These are phyloP conservation scores for Perca flavescens DNA, from an alignment of 2,113 vertebrate species.

Conservation along the genomic window DNA sequence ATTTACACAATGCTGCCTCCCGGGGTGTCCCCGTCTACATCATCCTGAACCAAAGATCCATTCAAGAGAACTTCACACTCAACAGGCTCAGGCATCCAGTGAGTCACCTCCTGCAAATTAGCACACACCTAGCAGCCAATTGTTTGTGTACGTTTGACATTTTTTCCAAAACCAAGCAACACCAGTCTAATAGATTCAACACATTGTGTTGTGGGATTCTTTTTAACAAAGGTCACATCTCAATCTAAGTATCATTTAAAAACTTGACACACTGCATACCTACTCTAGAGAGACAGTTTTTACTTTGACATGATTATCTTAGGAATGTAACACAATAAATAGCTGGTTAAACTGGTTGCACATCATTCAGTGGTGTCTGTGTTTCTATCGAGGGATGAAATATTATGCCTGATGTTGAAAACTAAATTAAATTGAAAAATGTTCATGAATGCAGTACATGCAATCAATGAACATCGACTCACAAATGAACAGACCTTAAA, in stretches of 20 bases:
- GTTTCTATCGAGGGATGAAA: neutral
- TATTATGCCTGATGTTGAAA: neutral
- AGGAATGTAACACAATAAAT: slow-evolving; percentile 48
- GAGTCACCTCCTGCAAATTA: slow-evolving; percentile 59
- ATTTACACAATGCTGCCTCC: slow-evolving; percentile 83
- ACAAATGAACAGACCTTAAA: neutral
- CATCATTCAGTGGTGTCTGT: slow-evolving; percentile 69
- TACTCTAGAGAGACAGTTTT: neutral
- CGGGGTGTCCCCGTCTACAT: slow-evolving; percentile 88
- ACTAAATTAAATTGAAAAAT: neutral
- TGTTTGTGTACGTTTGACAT: neutral
- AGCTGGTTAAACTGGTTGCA: slow-evolving; percentile 69
- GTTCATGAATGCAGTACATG: neutral
- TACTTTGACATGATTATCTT: slow-evolving; percentile 1
- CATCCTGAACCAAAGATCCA: slow-evolving; percentile 84
- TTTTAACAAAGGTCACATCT: neutral
- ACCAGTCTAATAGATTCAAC: neutral
- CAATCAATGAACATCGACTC: neutral
- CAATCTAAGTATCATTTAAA: neutral
- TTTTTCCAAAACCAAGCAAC: neutral
- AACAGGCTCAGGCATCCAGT: slow-evolving; percentile 82
- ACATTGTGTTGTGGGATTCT: neutral
- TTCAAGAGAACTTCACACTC: slow-evolving; percentile 71
- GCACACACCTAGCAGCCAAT: slow-evolving; percentile 35
- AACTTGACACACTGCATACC: neutral